These are phyloP conservation scores for Malacosoma neustria DNA, from an alignment of 2,888 invertebrate genomes.

Conservation along the genomic window DNA sequence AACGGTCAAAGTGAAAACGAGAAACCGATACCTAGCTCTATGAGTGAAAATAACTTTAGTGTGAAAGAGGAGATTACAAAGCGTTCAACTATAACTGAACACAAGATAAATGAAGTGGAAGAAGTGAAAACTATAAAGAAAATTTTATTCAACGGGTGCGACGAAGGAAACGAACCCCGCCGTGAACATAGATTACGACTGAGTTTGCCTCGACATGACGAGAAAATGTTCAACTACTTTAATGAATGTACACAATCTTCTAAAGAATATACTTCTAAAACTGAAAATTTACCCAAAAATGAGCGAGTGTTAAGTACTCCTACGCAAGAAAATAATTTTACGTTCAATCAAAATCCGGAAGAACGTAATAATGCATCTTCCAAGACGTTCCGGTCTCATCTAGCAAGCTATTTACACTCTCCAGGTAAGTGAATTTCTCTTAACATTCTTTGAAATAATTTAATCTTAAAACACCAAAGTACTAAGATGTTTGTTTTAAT, in stretches of 20 bases:
- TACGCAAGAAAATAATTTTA: conserved; percentile 22
- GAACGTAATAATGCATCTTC: conserved; percentile 18
- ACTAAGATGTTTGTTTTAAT: too few relatives aligned
- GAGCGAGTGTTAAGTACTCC: conserved; percentile 24
- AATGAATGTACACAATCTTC: not conserved
- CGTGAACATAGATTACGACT: conserved; percentile 8
- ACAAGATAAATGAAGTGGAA: conserved; percentile 57
- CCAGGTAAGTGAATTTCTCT: conserved; percentile 22
- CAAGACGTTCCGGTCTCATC: conserved; percentile 19
- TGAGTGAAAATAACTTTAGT: conserved; percentile 50
- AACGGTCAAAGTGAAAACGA: conserved; percentile 35
- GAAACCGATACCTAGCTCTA: conserved; percentile 41
- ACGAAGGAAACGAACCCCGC: conserved; percentile 20
- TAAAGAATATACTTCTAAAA: not conserved
- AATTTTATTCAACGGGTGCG: conserved; percentile 52
- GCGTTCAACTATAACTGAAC: conserved; percentile 54
- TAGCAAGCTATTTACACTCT: conserved; percentile 14
- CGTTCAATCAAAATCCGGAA: conserved; percentile 23
- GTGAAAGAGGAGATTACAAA: conserved; percentile 49
- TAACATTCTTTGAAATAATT: too few relatives aligned
- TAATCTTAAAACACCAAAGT: too few relatives aligned
- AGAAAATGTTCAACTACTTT: conserved; percentile 1
- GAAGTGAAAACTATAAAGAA: conserved; percentile 68
- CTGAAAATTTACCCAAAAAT: not conserved
- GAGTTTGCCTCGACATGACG: not conserved